Evolutionary conservation across 2,797 vertebrate genomes (phyloP), one percentile per base, ranked within the genome.

Genomic region (Micrastur ruficollis): DNA sequence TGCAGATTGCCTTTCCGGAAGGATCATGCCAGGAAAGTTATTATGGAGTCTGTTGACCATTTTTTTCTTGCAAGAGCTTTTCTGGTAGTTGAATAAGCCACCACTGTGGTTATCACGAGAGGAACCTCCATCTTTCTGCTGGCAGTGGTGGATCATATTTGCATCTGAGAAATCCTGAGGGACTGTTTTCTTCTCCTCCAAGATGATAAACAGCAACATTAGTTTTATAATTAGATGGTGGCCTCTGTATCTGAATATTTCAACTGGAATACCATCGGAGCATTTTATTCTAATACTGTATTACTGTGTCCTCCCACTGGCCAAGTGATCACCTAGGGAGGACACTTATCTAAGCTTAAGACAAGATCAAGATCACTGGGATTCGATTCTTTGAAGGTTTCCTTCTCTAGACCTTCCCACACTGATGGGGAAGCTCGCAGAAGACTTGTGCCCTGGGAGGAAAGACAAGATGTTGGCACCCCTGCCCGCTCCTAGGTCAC

Each of bases 1-100:
- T 73, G 71, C 90, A 94, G 92, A 59, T 2, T 81, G 94, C 80
- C 82, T 47, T 55, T 76, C 94, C 36, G 68, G 95, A 59, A 93
- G 82, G 82, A 55, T 58, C 67, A 2, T 70, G 85, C 55, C 90
- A 70, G 88, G 90, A 74, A 71, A 59, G 27, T n/a, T 50, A 26
- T 58, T 58, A 9, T 1, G 9, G 50, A 44, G 50, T 0, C 90
- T 66, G 81, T 6, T 15, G 81, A 34, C 56, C 66, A 26, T 3
- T 31, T 23, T 36, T 26, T 31, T 13, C 79, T 73, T n/a, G 29
- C 31, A 25, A 1, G 52, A 61, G 16, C 26, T 73, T 40, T 68
- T 42, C 50, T n/a, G 18, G 67, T 2, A 1, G 16, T 4, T 22
- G 76, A 42, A 42, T 2, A 31, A 66, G 67, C 5, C 74, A 19